Percentiles rank a stretch among this genome's conserved stretches.
These are phyloP conservation scores for Diabrotica undecimpunctata DNA, from an alignment of 1,140 invertebrate species.

Conservation along the genomic window DNA sequence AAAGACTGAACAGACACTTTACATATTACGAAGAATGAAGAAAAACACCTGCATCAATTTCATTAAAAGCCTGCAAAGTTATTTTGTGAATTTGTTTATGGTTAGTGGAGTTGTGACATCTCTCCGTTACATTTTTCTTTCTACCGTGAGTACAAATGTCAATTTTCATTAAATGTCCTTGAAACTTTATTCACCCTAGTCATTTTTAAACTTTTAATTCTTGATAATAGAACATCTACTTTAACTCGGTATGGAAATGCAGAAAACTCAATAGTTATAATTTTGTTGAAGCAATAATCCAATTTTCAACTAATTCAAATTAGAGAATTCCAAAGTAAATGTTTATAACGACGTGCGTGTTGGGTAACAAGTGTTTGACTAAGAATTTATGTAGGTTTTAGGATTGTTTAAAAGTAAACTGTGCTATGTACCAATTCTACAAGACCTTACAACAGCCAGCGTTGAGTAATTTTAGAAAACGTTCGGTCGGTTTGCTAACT, in stretches of 20 bases:
- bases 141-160: too few species aligned
- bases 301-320: conserved; percentile 5
- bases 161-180: too few species aligned
- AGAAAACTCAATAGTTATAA: too few species aligned
- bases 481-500: not conserved
- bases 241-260: too few species aligned
- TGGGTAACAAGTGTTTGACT: conserved; percentile 10
- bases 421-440: conserved; percentile 7
- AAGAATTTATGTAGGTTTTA: conserved; percentile 14
- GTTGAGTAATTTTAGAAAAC: conserved; percentile 9
- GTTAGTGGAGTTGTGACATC: too few species aligned
- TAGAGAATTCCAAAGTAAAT: not conserved
- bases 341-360: conserved; percentile 4
- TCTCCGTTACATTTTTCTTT: too few species aligned
- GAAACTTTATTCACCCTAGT: not conserved
- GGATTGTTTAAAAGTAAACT: conserved; percentile 6
- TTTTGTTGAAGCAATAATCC: not conserved
- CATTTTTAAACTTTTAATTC: not conserved
- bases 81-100: too few species aligned
- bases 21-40: too few species aligned
- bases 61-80: too few species aligned
- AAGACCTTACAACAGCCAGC: conserved; percentile 1
- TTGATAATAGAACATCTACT: too few species aligned
- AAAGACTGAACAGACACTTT: too few species aligned
- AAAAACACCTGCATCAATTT: too few species aligned